Evolutionary conservation across 2,888 invertebrate genomes (phyloP), one percentile per base, ranked within the genome.

Genomic region (Cerastis leucographa): DNA sequence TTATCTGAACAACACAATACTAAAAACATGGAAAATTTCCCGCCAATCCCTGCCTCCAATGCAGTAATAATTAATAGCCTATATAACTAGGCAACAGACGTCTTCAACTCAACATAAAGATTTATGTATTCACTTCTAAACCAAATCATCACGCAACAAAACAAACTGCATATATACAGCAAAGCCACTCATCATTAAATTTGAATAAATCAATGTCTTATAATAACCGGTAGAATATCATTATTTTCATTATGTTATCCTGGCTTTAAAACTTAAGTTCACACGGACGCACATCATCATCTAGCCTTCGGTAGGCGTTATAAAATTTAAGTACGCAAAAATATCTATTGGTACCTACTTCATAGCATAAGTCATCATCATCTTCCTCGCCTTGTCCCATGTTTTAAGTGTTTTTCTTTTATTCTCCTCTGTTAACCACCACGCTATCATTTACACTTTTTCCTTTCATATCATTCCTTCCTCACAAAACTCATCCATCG

Each of bases 211-310:
- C 69, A 79, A 56, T 56, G 25, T n/a, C 22, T 44, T n/a, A 9
- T 76, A 85, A 74, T 62, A 29, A 65, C 71, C 74, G 71, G 76
- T 56, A 66, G 46, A 29, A 56, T 61, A 71, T 69, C 19, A 77
- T 85, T 83, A 78, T 56, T 25, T 70, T 71, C 9, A 73, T 84
- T 82, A 72, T 40, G 12, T 51, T 82, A 71, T 82, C 68, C 73
- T 81, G 42, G 12, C 35, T 72, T 25, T 62, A 17, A 69, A 14
- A 69, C 22, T 17, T 69, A 22, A 17, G 8, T 71, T 44, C 22
- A 61, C 40, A 11, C 0, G 29, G 35, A 46, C 44, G 35, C n/a
- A 11, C 2, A 42, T 78, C 67, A 59, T 40, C 66, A 56, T 59
- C 19, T 42, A 62, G 9, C 40, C 74, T 84, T 84, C 67, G 25